Evolutionary conservation across 2,888 invertebrate genomes (phyloP), one percentile per base, ranked within the genome.

Genomic region (Sisyra terminalis): DNA sequence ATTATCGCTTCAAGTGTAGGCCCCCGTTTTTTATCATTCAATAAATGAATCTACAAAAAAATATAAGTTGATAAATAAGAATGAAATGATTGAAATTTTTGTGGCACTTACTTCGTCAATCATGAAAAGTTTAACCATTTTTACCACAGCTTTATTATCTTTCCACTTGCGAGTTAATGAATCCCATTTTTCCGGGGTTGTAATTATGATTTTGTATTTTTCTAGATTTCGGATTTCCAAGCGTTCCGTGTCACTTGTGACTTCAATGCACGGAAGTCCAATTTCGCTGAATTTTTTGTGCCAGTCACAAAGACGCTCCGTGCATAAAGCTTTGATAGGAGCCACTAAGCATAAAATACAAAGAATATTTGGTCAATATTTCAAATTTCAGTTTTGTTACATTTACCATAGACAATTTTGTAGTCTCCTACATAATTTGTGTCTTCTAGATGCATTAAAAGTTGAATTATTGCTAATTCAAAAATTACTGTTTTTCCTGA

Each of bases 171-270:
- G 68, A 0, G 84, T 85, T 50, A 86, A 55, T 50, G 79, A 77
- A 57, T 87, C 86, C 84, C 84, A 86, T 61, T 86, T 86, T 59
- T 86, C 86, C 0, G 86, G 86, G 1, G 87, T 87, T 3, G 85
- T 83, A 52, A 85, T 71, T 51, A 86, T 73, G 39, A 80, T 61
- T 53, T 82, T 71, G 45, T 61, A 63, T 46, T 62, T 51, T 16
- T 52, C 47, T 5, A 67, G 51, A 38, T 48, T 48, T 31, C 60
- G 53, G 42, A 73, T 71, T 50, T 82, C 77, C 6, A 74, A 66
- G 9, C 63, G 53, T 43, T 81, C 76, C n/a, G 74, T 75, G 54
- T 87, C 86, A 1, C 86, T 85, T 0, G 86, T 87, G 1, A 82
- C 69, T 55, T 81, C 78, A 39, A 76, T 67, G 50, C 78, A 78